Evolutionary conservation across 2,888 invertebrate genomes (phyloP), one percentile per base, ranked within the genome.

Genomic region (Amblyteles armatorius): DNA sequence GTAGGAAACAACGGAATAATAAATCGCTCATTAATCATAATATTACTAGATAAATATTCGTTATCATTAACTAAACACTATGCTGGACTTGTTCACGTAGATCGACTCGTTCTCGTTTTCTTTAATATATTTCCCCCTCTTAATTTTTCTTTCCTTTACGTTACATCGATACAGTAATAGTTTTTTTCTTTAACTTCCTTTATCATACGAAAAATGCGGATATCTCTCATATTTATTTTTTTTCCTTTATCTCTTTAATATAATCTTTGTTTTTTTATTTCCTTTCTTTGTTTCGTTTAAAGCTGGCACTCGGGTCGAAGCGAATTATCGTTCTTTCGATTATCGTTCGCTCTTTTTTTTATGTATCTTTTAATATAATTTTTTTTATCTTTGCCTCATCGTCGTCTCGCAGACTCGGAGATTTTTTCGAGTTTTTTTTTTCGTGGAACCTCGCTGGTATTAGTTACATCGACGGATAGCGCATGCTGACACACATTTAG

Each of bases 1-100:
- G 89, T 90, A 90, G 83, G 90, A 91, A 92, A 92, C 90, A 92
- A 92, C 88, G 88, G 88, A 92, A 91, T 87, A 92, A 91, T 86
- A 85, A 80, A 84, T 84, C 84, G 79, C 82, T 82, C 50, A 72
- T 80, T 57, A 73, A 83, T 90, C 84, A 86, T 89, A 89, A 90
- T 89, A 85, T 78, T 79, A 89, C 88, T 89, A 89, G 80, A 90
- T 91, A 90, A 91, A 91, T 90, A 85, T 68, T 87, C 79, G 67
- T 84, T 57, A 83, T 85, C 86, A 84, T 89, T 87, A 82, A 86
- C 48, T 87, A 67, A 60, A 78, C 69, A 79, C 73, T 82, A 81
- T 73, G 79, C 65, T 82, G 82, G 68, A 84, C 82, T 82, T 84
- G n/a, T 77, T 67, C 60, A 74, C 69, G 71, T 50, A 44, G 44